A percentile compares a stretch with the other conserved stretches of the same genome.
These are phyloP conservation scores for Megaleporinus macrocephalus DNA, from an alignment of 2,113 vertebrate species.

Conservation along the genomic window DNA sequence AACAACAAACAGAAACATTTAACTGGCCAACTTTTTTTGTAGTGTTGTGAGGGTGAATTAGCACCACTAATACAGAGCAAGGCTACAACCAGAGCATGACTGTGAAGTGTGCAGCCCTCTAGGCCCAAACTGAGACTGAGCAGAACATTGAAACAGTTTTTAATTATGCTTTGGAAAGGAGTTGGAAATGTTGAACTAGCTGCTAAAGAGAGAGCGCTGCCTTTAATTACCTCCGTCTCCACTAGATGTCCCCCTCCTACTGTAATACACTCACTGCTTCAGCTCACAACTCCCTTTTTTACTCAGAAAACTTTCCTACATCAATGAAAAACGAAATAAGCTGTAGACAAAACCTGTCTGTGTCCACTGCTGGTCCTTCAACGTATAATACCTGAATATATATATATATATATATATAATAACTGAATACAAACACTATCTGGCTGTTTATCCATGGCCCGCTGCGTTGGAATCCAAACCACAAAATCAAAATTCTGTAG, in stretches of 20 bases:
- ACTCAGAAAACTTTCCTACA: not conserved
- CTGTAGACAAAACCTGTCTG: not conserved
- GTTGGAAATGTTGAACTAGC: not conserved
- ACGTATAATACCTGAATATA: too few relatives aligned
- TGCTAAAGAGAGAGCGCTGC: not conserved
- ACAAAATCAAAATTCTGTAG: not conserved
- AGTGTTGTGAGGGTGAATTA: too few relatives aligned
- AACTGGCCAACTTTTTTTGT: too few relatives aligned
- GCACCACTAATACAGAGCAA: too few relatives aligned
- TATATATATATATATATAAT: too few relatives aligned
- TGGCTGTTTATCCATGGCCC: not conserved
- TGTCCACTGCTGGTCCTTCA: not conserved
- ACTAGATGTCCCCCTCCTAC: conserved; percentile 57
- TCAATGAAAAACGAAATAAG: too few relatives aligned
- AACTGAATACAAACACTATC: not conserved
- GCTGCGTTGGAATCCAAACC: not conserved
- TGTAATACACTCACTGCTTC: not conserved
- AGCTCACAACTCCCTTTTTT: not conserved
- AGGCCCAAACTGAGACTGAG: too few relatives aligned
- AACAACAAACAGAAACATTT: too few relatives aligned
- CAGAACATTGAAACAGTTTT: too few relatives aligned
- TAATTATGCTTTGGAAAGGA: too few relatives aligned
- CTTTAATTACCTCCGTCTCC: conserved; percentile 7
- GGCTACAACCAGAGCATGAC: too few relatives aligned
- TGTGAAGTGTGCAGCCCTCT: too few relatives aligned